Conservation (phyloP, 1,140 invertebrate genomes). For the Melitaea cinxia region DNA sequence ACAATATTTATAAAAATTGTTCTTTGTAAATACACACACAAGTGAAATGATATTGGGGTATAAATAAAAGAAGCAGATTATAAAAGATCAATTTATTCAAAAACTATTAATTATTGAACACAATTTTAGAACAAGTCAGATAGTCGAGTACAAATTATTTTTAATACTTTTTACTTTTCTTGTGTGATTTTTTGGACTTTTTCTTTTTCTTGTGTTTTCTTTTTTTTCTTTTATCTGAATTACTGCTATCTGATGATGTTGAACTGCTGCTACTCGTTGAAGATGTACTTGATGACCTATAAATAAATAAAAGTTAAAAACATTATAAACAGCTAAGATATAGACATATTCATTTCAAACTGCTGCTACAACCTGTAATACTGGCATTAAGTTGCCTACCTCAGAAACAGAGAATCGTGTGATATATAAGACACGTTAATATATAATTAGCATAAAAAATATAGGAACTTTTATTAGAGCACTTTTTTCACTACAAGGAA, state of each 20-base stretch:
- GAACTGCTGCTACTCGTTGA: conserved; percentile 46
- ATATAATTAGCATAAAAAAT: no score
- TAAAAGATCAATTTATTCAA: conserved; percentile 10
- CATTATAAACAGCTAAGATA: neutral
- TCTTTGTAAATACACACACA: no score
- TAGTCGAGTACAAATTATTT: neutral
- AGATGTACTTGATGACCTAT: conserved; percentile 54
- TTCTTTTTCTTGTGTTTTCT: conserved; percentile 63
- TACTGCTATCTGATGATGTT: conserved; percentile 55
- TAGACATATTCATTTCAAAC: neutral
- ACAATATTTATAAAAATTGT: no score
- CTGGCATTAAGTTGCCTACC: no score
- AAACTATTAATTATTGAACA: conserved; percentile 9
- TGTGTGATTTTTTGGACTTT: conserved; percentile 63
- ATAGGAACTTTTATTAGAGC: no score
- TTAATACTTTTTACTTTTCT: conserved; percentile 50
- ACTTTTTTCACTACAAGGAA: no score
- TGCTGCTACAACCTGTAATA: no score
- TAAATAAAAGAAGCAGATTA: neutral
- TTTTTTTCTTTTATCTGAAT: conserved; percentile 50
- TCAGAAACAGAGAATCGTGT: no score
- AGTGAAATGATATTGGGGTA: no score
- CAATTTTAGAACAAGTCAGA: neutral
- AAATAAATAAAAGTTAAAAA: conserved; percentile 5
- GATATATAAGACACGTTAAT: no score